Percentiles rank a stretch among this genome's conserved stretches.
phyloP scores from a whole-genome alignment of 2,888 invertebrate species.

The Drosophila eohydei region DNA sequence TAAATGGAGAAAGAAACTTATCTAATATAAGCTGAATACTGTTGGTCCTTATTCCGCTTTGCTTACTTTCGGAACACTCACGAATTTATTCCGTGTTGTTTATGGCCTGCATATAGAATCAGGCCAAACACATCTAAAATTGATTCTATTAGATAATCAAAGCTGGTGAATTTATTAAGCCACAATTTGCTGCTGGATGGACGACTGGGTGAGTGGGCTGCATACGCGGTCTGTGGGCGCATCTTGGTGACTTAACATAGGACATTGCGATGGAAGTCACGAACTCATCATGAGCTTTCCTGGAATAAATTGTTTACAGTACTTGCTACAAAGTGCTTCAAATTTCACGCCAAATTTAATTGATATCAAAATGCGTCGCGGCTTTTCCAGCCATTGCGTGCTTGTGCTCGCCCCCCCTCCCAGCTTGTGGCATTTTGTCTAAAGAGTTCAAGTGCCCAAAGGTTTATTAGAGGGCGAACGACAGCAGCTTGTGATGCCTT shows the following conservation, averaged over 20 bases:
- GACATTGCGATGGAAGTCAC: conserved; percentile 11
- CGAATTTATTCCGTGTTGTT: not conserved
- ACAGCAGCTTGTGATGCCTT: conserved; percentile 58
- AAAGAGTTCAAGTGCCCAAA: conserved; percentile 30
- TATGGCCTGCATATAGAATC: not conserved
- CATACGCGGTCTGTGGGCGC: not conserved
- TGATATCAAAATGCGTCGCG: conserved; percentile 24
- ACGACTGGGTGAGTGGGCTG: not conserved
- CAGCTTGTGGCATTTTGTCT: not conserved
- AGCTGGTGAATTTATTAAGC: conserved; percentile 33
- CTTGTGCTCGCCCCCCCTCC: too few species aligned
- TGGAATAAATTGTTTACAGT: conserved; percentile 1
- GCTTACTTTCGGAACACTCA: not conserved
- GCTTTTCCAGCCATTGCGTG: conserved; percentile 1
- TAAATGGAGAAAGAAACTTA: not conserved
- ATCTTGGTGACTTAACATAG: not conserved
- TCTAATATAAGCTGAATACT: not conserved
- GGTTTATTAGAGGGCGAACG: conserved; percentile 40
- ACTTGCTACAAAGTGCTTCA: conserved; percentile 5
- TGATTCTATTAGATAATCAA: conserved; percentile 27
- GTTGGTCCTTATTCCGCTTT: not conserved
- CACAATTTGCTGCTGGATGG: conserved; percentile 7
- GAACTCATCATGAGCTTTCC: conserved; percentile 5
- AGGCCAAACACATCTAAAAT: conserved; percentile 11
- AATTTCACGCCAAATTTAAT: conserved; percentile 59